These are phyloP conservation scores for Alosa alosa DNA, from an alignment of 2,113 vertebrate species.

Conservation along the genomic window DNA sequence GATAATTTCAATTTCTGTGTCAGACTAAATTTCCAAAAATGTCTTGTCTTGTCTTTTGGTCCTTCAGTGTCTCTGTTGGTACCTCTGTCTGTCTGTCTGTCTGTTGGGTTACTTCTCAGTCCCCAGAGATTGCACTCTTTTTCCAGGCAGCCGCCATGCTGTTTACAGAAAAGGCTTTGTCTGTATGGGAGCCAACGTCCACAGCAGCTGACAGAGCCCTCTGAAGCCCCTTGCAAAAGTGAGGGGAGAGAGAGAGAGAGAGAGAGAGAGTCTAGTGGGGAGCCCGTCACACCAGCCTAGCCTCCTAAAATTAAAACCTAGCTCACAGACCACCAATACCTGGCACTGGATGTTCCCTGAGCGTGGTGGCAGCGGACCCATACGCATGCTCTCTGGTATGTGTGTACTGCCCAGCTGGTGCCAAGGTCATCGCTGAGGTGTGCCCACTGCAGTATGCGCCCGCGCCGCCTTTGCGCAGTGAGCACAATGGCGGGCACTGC, in stretches of 20 bases:
- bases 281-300: not conserved
- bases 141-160: conserved; percentile 36
- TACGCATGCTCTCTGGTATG: not conserved
- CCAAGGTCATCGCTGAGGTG: not conserved
- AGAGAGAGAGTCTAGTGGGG: not conserved
- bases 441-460: not conserved
- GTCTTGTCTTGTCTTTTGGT: not conserved
- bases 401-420: not conserved
- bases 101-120: conserved; percentile 24
- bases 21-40: not conserved
- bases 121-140: conserved; percentile 23
- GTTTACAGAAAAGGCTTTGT: conserved; percentile 48
- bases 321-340: not conserved
- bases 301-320: conserved; percentile 4
- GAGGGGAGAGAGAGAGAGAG: conserved; percentile 24
- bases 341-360: not conserved
- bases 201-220: conserved; percentile 52
- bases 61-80: not conserved
- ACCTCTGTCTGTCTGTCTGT: conserved; percentile 22
- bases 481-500: too few relatives aligned
- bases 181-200: conserved; percentile 41
- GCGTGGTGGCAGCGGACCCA: not conserved
- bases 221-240: conserved; percentile 42
- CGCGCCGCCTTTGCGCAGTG: too few relatives aligned
- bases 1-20: not conserved